phyloP scores from a whole-genome alignment of 2,797 vertebrate species.

The Jordanella pulchra region DNA sequence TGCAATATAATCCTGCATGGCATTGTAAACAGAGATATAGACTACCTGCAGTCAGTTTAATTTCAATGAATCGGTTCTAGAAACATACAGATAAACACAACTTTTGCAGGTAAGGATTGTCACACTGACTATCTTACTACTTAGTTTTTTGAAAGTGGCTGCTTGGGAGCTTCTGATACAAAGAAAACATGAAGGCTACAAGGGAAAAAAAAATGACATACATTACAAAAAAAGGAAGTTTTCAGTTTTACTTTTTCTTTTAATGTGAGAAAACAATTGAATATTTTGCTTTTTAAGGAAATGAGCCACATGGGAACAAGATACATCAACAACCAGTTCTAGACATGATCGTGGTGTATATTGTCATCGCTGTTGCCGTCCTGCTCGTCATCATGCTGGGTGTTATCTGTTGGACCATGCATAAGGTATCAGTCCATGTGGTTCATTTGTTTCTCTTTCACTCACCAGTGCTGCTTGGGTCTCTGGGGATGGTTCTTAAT shows the following conservation, averaged over 20 bases:
- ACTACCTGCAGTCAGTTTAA: background rate
- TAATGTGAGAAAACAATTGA: background rate
- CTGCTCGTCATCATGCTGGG: slow-evolving; percentile 23
- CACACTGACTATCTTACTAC: background rate
- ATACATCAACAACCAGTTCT: rapidly evolving
- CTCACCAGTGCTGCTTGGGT: slow-evolving; percentile 5
- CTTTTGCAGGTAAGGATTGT: background rate
- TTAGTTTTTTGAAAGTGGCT: background rate
- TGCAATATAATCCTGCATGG: too few species aligned
- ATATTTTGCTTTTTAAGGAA: slow-evolving; percentile 2
- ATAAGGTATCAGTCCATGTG: slow-evolving; percentile 56
- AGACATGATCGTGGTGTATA: slow-evolving; percentile 14
- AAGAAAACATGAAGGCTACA: background rate
- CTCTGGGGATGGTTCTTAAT: background rate
- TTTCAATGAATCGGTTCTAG: background rate
- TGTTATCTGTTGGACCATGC: slow-evolving; percentile 23
- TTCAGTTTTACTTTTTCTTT: too few species aligned
- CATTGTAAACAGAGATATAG: too few species aligned
- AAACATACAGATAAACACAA: background rate
- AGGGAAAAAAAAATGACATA: background rate
- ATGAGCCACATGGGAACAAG: rapidly evolving
- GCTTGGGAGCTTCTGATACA: background rate
- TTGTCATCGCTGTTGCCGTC: slow-evolving; percentile 19
- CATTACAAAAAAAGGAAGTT: background rate
- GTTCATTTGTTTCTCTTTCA: slow-evolving; percentile 19